These are phyloP conservation scores for Steinernema khuongi DNA, from an alignment of 1,140 invertebrate species.

Conservation along the genomic window DNA sequence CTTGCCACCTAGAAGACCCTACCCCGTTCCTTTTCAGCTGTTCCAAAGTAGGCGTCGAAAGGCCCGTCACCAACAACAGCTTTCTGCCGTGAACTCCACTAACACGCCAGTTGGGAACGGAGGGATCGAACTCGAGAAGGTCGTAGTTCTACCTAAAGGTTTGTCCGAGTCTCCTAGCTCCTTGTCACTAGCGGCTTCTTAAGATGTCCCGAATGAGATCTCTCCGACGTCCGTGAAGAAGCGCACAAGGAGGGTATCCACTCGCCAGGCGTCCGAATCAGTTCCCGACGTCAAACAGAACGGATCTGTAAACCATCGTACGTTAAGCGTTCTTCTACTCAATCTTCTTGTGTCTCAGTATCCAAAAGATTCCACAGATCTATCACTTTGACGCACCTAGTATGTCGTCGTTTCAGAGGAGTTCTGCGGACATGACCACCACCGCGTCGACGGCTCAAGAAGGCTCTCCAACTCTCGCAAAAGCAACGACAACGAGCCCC, in stretches of 20 bases:
- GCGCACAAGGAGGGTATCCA: not conserved
- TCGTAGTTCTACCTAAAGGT: not conserved
- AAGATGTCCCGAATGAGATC: not conserved
- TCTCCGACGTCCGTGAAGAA: not conserved
- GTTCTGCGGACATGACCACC: not conserved
- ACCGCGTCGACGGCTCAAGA: slow-evolving; percentile 5
- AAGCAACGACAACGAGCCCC: slow-evolving; percentile 6
- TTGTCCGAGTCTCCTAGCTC: not conserved
- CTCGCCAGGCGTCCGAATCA: not conserved
- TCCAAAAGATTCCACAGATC: not conserved
- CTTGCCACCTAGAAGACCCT: not conserved
- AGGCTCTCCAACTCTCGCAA: not conserved
- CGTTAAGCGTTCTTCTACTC: not conserved
- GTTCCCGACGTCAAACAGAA: not conserved
- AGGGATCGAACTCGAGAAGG: not conserved
- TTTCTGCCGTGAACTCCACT: not conserved
- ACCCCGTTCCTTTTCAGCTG: not conserved
- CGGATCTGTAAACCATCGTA: not conserved
- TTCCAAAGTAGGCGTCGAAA: slow-evolving; percentile 25
- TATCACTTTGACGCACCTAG: not conserved
- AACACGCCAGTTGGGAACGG: not conserved
- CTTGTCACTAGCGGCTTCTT: not conserved
- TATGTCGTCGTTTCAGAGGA: not conserved
- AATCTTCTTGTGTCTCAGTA: not conserved
- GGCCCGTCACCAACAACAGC: not conserved